Evolutionary conservation across 1,140 invertebrate species (phyloP), one percentile per base, ranked within the genome.

Genomic region (Epicauta chinensis): DNA sequence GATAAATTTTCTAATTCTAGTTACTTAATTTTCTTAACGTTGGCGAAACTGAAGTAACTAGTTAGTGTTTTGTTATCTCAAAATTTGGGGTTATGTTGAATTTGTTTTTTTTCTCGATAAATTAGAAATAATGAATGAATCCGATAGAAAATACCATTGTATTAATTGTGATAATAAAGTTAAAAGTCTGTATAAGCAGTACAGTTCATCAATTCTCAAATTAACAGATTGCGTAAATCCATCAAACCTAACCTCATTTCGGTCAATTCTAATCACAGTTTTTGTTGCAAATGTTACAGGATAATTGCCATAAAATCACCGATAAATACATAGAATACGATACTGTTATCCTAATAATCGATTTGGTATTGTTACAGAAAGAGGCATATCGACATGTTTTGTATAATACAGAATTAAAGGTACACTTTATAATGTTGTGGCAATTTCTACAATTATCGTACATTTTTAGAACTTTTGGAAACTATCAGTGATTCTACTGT

Each of bases 251-350:
- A 37, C 14, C 14, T 42, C 13, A 41, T 40, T 46, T n/a, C n/a
- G n/a, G n/a, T n/a, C n/a, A n/a, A n/a, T 45, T 39, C 37, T 58
- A 29, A 41, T 42, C 29, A 30, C 16, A 38, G 37, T 23, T 10
- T 53, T 11, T 23, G 23, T 37, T 64, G 50, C 2, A 7, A 23
- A 2, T 34, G 6, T 78, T 81, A 65, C 66, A 91, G 89, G 75
- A 77, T 15, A 73, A 76, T 45, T 93, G 91, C 62, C 78, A 81
- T 10, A 70, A 79, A 51, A 67, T 85, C 15, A 86, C 88, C 11
- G 91, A 93, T 63, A 92, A 92, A 66, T 94, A 93, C 59, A 83
- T 93, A 47, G 91, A 94, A 71, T 91, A 88, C 71, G 91, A 93
- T 65, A 77, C 81, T 15, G 81, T 90, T 3, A 84, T 92, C 55